Evolutionary conservation across 2,888 invertebrate species (phyloP).

Genomic region (Lordiphosa fenestrarum): DNA sequence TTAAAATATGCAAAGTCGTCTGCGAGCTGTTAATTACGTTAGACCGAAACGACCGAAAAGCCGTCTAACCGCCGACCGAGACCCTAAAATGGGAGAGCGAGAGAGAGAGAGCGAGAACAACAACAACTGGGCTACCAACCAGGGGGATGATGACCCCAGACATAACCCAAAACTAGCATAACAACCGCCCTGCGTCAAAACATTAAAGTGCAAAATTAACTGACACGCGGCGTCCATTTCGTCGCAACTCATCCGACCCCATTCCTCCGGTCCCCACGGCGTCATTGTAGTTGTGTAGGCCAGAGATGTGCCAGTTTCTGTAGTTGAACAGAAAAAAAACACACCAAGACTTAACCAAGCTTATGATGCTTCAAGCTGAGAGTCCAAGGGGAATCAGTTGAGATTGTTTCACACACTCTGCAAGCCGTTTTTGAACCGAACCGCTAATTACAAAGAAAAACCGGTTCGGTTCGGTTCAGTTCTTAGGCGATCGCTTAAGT

Average conservation of each 20-base stretch:
- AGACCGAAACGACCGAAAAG: conserved; percentile 34
- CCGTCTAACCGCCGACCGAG: conserved; percentile 6
- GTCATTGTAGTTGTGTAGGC: not conserved
- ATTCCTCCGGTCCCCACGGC: not conserved
- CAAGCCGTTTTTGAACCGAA: no score
- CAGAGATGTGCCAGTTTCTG: not conserved
- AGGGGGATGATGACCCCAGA: not conserved
- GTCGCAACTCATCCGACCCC: conserved; percentile 22
- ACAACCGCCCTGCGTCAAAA: conserved; percentile 57
- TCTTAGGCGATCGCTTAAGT: no score
- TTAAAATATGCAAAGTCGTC: conserved; percentile 48
- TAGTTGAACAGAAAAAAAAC: not conserved
- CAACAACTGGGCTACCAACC: not conserved
- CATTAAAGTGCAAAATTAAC: conserved; percentile 61
- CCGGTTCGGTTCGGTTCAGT: no score
- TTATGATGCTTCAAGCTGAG: no score
- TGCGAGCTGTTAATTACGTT: conserved; percentile 57
- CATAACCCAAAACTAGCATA: conserved; percentile 26
- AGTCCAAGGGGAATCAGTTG: no score
- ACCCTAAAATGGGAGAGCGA: not conserved
- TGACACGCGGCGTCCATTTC: conserved; percentile 55
- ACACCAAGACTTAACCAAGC: no score
- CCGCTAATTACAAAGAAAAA: no score
- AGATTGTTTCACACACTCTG: no score
- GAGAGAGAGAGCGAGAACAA: not conserved